phyloP scores from a whole-genome alignment of 2,113 vertebrate genomes.

The Aspiorhynchus laticeps region DNA sequence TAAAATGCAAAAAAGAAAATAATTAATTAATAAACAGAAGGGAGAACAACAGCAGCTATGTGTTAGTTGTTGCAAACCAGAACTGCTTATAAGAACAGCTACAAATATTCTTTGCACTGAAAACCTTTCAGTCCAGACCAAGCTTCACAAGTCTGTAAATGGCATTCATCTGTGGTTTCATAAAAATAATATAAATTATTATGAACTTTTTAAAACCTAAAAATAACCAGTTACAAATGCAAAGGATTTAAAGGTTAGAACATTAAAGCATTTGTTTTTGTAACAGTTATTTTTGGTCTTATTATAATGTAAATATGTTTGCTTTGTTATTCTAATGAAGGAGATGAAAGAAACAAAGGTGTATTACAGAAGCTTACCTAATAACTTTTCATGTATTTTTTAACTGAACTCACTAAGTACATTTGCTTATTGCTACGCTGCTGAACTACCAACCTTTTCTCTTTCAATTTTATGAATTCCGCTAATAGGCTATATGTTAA shows the following conservation, averaged over 20 bases:
- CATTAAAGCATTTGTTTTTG: neutral
- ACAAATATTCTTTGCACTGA: neutral
- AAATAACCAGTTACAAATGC: neutral
- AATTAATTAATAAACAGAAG: neutral
- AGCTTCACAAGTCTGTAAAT: neutral
- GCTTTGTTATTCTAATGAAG: conserved; percentile 9
- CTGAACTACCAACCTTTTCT: neutral
- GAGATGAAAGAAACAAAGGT: neutral
- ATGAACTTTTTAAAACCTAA: neutral
- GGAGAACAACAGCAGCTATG: neutral
- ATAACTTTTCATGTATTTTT: neutral
- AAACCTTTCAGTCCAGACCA: neutral
- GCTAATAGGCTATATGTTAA: neutral
- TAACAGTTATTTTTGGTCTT: neutral
- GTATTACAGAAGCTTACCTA: neutral
- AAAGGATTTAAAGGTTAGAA: neutral
- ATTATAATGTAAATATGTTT: neutral
- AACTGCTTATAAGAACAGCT: neutral
- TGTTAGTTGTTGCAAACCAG: neutral
- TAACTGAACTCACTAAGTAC: neutral
- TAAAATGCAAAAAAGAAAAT: neutral
- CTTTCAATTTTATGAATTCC: neutral
- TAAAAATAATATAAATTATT: neutral
- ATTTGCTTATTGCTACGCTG: neutral
- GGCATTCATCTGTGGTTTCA: neutral